These are phyloP conservation scores for Orthosia gracilis DNA, from an alignment of 2,888 invertebrate species.

Conservation along the genomic window DNA sequence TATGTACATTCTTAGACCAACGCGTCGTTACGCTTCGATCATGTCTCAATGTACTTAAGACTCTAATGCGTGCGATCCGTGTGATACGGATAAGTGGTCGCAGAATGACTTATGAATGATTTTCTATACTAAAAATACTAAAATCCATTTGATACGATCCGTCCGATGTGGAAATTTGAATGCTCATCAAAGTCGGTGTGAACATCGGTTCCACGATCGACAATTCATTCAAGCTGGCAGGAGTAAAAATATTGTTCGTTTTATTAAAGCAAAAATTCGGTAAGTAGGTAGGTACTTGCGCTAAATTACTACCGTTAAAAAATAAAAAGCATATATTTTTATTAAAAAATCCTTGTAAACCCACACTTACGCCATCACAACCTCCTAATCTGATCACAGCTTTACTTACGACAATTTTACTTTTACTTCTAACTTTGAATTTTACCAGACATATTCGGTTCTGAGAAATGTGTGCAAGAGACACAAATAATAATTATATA, in stretches of 20 bases:
- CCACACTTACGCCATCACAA: slow-evolving; percentile 84
- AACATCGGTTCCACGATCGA: slow-evolving; percentile 36
- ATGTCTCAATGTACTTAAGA: no score
- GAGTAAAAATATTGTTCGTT: slow-evolving; percentile 75
- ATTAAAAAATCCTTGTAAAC: slow-evolving; percentile 80
- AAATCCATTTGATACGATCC: background rate
- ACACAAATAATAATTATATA: background rate
- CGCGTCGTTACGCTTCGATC: no score
- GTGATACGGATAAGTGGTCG: no score
- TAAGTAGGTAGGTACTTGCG: slow-evolving; percentile 61
- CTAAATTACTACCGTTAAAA: slow-evolving; percentile 76
- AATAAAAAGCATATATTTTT: slow-evolving; percentile 77
- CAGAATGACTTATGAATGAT: no score
- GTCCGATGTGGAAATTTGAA: background rate
- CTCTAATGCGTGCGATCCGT: no score
- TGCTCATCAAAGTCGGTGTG: slow-evolving; percentile 10
- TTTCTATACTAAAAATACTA: background rate
- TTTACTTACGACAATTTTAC: slow-evolving; percentile 81
- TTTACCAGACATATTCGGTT: slow-evolving; percentile 63
- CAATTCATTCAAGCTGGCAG: slow-evolving; percentile 71
- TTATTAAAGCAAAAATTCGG: slow-evolving; percentile 82
- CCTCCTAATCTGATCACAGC: slow-evolving; percentile 89
- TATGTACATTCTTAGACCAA: no score
- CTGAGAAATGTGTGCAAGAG: background rate
- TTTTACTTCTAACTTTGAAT: slow-evolving; percentile 71